phyloP scores from a whole-genome alignment of 2,888 invertebrate species.

The Capitulum mitella region DNA sequence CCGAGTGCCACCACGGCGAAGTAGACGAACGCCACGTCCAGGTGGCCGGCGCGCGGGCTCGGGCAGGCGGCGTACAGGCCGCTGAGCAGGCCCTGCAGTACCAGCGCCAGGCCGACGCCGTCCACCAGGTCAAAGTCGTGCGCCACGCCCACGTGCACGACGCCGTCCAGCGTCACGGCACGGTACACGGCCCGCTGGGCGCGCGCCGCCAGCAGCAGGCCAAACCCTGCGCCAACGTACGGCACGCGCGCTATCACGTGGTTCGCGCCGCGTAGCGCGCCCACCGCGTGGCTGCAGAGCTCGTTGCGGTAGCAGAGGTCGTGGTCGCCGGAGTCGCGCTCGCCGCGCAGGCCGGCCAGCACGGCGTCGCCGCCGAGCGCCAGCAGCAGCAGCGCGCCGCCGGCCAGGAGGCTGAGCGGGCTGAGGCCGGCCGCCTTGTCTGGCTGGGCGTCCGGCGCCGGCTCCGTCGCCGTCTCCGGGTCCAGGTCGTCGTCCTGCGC shows the following conservation, averaged over 20 bases:
- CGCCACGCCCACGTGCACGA: background rate
- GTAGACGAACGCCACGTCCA: constrained; percentile 84
- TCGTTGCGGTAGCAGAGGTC: constrained; percentile 2
- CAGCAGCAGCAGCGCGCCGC: constrained; percentile 65
- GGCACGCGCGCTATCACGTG: constrained; percentile 95
- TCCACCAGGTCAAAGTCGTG: background rate
- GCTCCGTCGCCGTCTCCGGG: constrained; percentile 74
- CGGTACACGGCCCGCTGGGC: constrained; percentile 49
- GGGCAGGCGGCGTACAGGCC: constrained; percentile 71
- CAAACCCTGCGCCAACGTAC: constrained; percentile 88
- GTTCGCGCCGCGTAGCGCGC: constrained; percentile 48
- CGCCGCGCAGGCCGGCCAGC: constrained; percentile 95
- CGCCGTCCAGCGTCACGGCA: background rate
- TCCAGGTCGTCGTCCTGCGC: constrained; percentile 81
- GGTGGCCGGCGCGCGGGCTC: constrained; percentile 79
- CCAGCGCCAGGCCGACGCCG: constrained; percentile 41
- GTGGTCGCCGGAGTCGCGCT: constrained; percentile 54
- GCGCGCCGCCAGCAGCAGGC: constrained; percentile 85
- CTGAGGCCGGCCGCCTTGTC: constrained; percentile 52
- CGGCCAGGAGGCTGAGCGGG: constrained; percentile 73
- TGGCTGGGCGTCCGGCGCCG: constrained; percentile 70
- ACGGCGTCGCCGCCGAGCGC: constrained; percentile 72
- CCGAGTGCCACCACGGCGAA: constrained; percentile 79
- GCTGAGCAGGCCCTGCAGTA: constrained; percentile 69
- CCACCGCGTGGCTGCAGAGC: background rate